These are phyloP conservation scores for Apoda limacodes DNA, from an alignment of 2,888 invertebrate genomes.

Conservation along the genomic window DNA sequence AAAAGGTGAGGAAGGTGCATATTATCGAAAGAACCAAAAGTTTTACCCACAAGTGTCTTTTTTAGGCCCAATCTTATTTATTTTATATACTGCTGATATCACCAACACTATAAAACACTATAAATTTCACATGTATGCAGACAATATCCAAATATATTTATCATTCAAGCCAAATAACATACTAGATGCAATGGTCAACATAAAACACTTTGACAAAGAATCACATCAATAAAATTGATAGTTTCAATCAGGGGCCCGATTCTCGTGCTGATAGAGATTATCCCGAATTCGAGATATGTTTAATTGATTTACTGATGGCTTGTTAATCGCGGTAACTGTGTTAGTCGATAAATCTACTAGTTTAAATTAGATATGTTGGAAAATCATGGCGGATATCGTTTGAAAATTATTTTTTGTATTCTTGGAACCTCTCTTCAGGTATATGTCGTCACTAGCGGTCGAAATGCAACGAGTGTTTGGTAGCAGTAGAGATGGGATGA, in stretches of 20 bases:
- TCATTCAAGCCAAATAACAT: slow-evolving; percentile 1
- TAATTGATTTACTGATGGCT: too few relatives aligned
- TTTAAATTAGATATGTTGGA: too few relatives aligned
- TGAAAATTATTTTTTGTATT: too few relatives aligned
- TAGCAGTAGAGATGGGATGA: too few relatives aligned
- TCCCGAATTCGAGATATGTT: too few relatives aligned
- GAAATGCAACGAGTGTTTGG: too few relatives aligned
- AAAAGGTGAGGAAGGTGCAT: background rate
- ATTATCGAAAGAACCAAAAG: background rate
- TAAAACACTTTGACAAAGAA: slow-evolving; percentile 31
- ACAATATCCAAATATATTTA: slow-evolving; percentile 1
- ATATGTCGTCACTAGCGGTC: too few relatives aligned
- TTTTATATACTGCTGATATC: slow-evolving; percentile 1
- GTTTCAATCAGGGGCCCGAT: background rate
- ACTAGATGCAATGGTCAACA: background rate
- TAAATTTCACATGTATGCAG: slow-evolving; percentile 4
- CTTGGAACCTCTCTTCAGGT: too few relatives aligned
- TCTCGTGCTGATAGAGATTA: too few relatives aligned
- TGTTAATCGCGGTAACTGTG: too few relatives aligned
- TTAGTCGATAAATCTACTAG: too few relatives aligned
- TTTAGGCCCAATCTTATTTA: slow-evolving; percentile 1
- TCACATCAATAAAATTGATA: background rate
- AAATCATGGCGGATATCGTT: too few relatives aligned
- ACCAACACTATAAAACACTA: background rate
- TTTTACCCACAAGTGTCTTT: slow-evolving; percentile 1